A percentile compares a stretch with the other conserved stretches of the same genome.
Conservation (phyloP, 1,140 invertebrate species). For the Drosophila seguyi region DNA sequence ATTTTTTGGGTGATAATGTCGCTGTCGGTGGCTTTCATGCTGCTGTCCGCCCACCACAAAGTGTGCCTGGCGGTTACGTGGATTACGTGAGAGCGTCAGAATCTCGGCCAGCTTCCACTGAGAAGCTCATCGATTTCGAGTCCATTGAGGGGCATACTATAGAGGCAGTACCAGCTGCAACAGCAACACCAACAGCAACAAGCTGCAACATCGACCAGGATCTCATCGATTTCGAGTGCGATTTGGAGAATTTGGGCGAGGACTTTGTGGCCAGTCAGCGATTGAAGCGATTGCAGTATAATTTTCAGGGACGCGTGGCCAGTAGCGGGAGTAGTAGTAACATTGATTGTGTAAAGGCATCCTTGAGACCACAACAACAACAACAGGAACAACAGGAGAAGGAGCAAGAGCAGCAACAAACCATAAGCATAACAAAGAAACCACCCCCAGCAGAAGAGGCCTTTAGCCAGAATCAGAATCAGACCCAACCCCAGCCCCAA, state of each 20-base stretch:
- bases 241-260: constrained; percentile 62
- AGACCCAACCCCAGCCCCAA: constrained; percentile 1
- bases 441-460: constrained; percentile 53
- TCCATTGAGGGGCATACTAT: constrained; percentile 31
- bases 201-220: constrained; percentile 65
- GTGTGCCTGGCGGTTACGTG: constrained; percentile 69
- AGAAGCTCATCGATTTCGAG: constrained; percentile 56
- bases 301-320: constrained; percentile 81
- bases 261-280: constrained; percentile 82
- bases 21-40: constrained; percentile 49
- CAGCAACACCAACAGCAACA: constrained; percentile 42
- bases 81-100: constrained; percentile 62
- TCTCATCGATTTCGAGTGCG: constrained; percentile 75
- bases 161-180: not conserved
- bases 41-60: constrained; percentile 32
- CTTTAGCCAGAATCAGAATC: constrained; percentile 6
- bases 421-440: constrained; percentile 75
- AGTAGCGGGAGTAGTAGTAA: constrained; percentile 27
- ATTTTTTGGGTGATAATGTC: constrained; percentile 41
- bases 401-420: constrained; percentile 40
- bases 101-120: constrained; percentile 4
- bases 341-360: constrained; percentile 82
- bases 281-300: constrained; percentile 74
- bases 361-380: constrained; percentile 57
- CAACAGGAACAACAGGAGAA: constrained; percentile 6